Conservation (phyloP, 2,797 vertebrate genomes). For the Schizothorax lantsangensis region DNA sequence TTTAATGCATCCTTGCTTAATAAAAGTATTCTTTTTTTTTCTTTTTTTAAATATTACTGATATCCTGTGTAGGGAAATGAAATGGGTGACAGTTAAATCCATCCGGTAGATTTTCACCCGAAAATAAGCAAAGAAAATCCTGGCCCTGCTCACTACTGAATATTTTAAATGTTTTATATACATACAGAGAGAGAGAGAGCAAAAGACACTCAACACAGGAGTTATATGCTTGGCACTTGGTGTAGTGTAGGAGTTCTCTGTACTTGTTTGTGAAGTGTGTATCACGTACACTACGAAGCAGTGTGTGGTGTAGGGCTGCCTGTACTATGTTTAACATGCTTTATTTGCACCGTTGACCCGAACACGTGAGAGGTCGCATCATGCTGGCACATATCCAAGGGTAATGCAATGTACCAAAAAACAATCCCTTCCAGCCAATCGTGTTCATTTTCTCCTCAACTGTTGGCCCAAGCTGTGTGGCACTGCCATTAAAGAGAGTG, state of each 20-base stretch:
- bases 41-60: neutral
- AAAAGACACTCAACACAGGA: neutral
- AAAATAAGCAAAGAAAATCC: neutral
- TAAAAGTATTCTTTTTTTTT: neutral
- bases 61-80: neutral
- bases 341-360: conserved; percentile 39
- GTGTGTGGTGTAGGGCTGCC: conserved; percentile 24
- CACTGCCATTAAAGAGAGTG: conserved; percentile 64
- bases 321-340: conserved; percentile 68
- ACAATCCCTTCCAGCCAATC: conserved; percentile 75
- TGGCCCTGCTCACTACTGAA: neutral
- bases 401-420: conserved; percentile 74
- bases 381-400: conserved; percentile 73
- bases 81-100: neutral
- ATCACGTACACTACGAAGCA: conserved; percentile 50
- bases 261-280: conserved; percentile 58
- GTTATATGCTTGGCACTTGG: neutral
- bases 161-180: neutral
- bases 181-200: neutral
- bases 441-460: conserved; percentile 51
- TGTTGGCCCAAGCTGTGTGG: conserved; percentile 28
- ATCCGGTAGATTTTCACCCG: neutral
- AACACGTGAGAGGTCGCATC: conserved; percentile 60
- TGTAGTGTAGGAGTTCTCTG: neutral
- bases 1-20: neutral